Base-by-base conservation (phyloP, 2,113 vertebrate genomes). In the Pogona vitticeps region DNA sequence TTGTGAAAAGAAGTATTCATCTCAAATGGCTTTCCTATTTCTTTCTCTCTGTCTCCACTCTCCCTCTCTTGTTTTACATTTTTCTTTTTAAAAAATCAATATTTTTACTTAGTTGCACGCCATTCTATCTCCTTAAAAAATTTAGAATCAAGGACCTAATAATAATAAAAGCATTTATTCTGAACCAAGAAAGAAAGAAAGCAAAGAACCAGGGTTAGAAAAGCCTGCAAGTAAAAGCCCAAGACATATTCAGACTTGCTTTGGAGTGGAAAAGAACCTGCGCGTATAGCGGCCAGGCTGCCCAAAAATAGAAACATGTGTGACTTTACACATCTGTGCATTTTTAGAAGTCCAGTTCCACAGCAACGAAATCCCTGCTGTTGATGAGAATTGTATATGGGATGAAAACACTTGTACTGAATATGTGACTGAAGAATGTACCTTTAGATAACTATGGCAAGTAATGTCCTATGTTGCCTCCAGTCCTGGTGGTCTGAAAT, bases 1-100 rank as follows among this genome's bases (percentile, higher is more conserved):
- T 40, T 88, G 76, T 95, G 90, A 92, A 95, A 96, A 93, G 40
- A 93, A 86, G 88, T 89, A 95, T 86, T 95, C 28, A 90, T 93
- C 70, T 91, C 91, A 91, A 40, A 59, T 70, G 70, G 33, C 1
- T 89, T 91, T 76, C 80, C 2, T 56, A 86, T 73, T n/a, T 73
- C 2, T 38, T 36, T 88, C 84, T 31, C 59, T 31, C 83, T 67
- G 2, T 71, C 56, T 86, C 6, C 56, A 78, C 6, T 84, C 7
- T 86, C 46, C 52, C 0, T 88, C 93, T 91, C 75, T 73, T 88
- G 75, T 85, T 92, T 87, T 71, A 87, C 52, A 89, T 93, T 72
- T n/a, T n/a, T n/a, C n/a, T n/a, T n/a, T 82, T 75, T 76, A 71
- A 92, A 86, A 94, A 90, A 59, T 15, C 40, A 88, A 85, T 76